Percentiles rank a stretch among this genome's conserved stretches.
Evolutionary conservation across 92 coral and sea anemone species (phyloP).

Genomic region (Siderastrea siderea): DNA sequence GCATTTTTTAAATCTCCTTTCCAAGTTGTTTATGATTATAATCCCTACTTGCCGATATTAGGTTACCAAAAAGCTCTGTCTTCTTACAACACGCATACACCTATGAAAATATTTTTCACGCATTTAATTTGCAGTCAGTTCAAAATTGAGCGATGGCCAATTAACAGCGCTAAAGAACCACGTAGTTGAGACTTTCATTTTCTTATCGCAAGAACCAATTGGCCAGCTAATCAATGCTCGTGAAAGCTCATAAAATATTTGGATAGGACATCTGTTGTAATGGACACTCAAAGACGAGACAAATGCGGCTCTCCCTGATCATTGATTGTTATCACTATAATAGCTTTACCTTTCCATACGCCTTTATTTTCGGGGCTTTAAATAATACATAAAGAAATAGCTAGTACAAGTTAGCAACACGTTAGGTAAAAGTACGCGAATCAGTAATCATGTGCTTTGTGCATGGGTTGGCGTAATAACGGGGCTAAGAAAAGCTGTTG

Average conservation of each 20-base stretch:
- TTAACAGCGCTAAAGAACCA: not conserved
- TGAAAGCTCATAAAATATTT: constrained; percentile 18
- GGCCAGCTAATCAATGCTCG: constrained; percentile 30
- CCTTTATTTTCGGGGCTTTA: not conserved
- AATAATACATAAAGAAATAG: not conserved
- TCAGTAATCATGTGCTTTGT: not conserved
- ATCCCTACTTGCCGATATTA: not conserved
- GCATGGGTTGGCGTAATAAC: not conserved
- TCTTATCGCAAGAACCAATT: constrained; percentile 45
- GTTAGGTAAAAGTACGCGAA: not conserved
- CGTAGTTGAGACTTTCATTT: constrained; percentile 5
- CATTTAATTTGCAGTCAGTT: not conserved
- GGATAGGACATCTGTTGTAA: constrained; percentile 18
- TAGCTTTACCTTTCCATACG: not conserved
- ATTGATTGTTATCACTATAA: constrained; percentile 4
- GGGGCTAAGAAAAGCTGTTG: not conserved
- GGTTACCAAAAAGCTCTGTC: constrained; percentile 14
- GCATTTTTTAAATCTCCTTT: no score
- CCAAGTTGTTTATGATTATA: constrained; percentile 2
- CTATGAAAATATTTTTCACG: not conserved
- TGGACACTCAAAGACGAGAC: constrained; percentile 4
- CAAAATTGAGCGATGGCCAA: not conserved
- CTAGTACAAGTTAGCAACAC: not conserved
- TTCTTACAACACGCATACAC: not conserved
- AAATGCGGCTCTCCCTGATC: not conserved